Conservation (phyloP, 2,888 invertebrate species). For the Mythimna ferrago region DNA sequence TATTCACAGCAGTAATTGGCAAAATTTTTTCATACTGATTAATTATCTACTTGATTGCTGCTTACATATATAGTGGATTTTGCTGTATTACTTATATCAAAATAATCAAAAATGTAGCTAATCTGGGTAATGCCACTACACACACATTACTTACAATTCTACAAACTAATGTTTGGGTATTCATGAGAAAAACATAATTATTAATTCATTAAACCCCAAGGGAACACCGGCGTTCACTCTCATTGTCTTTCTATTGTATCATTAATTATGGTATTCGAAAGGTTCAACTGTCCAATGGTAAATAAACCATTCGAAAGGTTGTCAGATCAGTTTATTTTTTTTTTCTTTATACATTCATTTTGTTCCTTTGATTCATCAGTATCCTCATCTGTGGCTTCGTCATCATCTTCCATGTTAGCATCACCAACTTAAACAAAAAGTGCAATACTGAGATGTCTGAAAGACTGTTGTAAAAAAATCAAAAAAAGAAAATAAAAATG, state of each 20-base stretch:
- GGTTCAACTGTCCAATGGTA: neutral
- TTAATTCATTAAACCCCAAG: too few species aligned
- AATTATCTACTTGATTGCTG: neutral
- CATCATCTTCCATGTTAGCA: constrained; percentile 60
- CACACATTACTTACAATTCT: neutral
- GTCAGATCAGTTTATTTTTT: constrained; percentile 55
- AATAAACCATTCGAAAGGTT: neutral
- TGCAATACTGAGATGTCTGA: neutral
- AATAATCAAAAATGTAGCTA: neutral
- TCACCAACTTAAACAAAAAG: constrained; percentile 57
- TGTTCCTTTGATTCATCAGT: constrained; percentile 66
- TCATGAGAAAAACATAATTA: neutral
- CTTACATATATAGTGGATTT: neutral
- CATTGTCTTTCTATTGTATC: too few species aligned
- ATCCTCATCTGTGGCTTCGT: constrained; percentile 53
- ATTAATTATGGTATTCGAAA: too few species aligned
- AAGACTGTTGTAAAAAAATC: too few species aligned
- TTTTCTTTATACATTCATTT: constrained; percentile 76
- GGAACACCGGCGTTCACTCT: too few species aligned
- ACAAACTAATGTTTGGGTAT: neutral
- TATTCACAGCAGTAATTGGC: too few species aligned
- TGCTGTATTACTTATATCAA: neutral
- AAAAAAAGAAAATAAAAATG: too few species aligned
- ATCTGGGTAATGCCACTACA: too few species aligned
- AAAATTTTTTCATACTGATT: neutral